Evolutionary conservation across 2,113 vertebrate genomes (phyloP).

Genomic region (Xiphophorus maculatus): DNA sequence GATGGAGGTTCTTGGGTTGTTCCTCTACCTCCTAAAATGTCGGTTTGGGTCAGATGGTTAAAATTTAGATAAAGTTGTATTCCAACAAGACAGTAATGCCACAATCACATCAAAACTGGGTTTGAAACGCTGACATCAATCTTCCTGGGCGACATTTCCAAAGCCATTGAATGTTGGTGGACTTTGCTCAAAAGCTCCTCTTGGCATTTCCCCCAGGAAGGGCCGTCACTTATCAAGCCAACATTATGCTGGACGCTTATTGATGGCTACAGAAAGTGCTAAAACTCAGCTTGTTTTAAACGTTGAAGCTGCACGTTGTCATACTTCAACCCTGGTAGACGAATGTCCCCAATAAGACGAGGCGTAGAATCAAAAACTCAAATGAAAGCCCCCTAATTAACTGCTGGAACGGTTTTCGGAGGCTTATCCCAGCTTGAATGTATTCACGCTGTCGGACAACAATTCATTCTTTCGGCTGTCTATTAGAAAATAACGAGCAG

Average conservation of each 20-base stretch:
- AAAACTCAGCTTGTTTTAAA: too few species aligned
- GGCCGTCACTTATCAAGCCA: not conserved
- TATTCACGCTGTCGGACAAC: slow-evolving; percentile 11
- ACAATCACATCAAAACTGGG: not conserved
- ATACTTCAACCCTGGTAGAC: not conserved
- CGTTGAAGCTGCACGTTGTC: not conserved
- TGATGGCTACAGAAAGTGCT: not conserved
- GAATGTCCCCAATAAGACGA: not conserved
- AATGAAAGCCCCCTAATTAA: not conserved
- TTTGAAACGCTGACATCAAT: not conserved
- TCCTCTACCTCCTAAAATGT: not conserved
- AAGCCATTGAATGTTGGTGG: too few species aligned
- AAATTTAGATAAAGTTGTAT: not conserved
- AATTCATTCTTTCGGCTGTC: slow-evolving; percentile 21
- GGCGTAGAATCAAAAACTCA: not conserved
- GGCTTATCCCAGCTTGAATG: slow-evolving; percentile 32
- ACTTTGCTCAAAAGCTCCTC: too few species aligned
- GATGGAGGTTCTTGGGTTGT: not conserved
- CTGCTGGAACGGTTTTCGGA: slow-evolving; percentile 11
- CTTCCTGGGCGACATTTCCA: too few species aligned
- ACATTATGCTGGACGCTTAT: not conserved
- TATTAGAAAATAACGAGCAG: slow-evolving; percentile 37
- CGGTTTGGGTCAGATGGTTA: not conserved
- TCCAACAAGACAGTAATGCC: not conserved
- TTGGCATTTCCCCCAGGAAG: too few species aligned